Base-by-base conservation (phyloP, 2,888 invertebrate genomes). In the Pollenia griseotomentosa region DNA sequence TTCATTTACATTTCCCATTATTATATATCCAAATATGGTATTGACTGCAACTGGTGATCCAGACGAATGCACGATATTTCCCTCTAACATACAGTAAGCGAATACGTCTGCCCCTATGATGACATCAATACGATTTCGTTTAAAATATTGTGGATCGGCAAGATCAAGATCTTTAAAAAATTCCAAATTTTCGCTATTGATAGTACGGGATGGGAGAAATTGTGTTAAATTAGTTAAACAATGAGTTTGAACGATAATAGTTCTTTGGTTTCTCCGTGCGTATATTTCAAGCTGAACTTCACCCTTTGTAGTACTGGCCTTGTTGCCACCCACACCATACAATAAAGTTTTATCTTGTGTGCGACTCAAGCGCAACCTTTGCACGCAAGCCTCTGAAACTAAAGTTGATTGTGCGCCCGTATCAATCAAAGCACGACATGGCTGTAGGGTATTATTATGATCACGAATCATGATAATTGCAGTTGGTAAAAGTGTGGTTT, bases 341-440 rank as follows among this genome's bases (percentile, higher is more conserved):
- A 87, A 40, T 16, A 81, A 10, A 7, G 80, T 87, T 2, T 78
- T 83, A 19, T 88, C 85, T 23, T 68, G 53, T 12, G 11, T 14
- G 19, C 84, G 63, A 46, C 59, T 84, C 11, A 88, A 46, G 16
- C 61, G 33, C 23, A 87, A 59, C 7, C 87, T 48, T 51, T 87
- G 87, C 11, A 51, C 79, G 46, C n/a, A 88, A 33, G 79, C 70
- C 33, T 87, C 86, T 53, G 82, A 55, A 11, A 87, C 82, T 6
- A 87, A 61, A 10, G 77, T 83, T 1, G 82, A 79, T 59, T 88
- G 68, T 68, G 85, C 88, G 12, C 85, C 87, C 40, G 83, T 84
- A 71, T 88, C 86, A 10, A 88, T 53, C 7, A 88, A 51, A n/a
- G 70, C 86, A 9, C 85, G 82, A 65, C 85, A 88, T 33, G 71